These are phyloP conservation scores for Gambusia holbrooki DNA, from an alignment of 2,113 vertebrate species.

Conservation along the genomic window DNA sequence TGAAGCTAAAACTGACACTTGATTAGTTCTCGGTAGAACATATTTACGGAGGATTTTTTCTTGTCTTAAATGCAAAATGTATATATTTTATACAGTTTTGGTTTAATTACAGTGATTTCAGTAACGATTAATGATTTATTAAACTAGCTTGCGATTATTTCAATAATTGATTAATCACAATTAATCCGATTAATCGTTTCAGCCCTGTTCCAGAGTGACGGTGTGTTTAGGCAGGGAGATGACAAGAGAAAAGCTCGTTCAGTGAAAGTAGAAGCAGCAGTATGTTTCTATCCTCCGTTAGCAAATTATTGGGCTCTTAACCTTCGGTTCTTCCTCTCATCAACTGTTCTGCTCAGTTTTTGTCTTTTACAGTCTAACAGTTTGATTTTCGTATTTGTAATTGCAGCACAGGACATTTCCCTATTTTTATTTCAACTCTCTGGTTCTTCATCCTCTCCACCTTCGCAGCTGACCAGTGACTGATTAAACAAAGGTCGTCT, in stretches of 20 bases:
- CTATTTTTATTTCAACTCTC: slow-evolving; percentile 13
- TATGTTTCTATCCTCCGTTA: slow-evolving; percentile 53
- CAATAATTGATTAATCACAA: too few relatives aligned
- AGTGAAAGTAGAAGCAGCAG: slow-evolving; percentile 46
- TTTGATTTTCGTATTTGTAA: neutral
- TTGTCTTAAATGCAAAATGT: too few relatives aligned
- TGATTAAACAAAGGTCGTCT: slow-evolving; percentile 70
- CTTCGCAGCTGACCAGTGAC: slow-evolving; percentile 46
- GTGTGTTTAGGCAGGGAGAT: slow-evolving; percentile 67
- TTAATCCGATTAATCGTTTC: too few relatives aligned
- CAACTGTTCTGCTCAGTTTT: slow-evolving; percentile 7
- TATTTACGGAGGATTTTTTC: too few relatives aligned
- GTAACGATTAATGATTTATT: too few relatives aligned
- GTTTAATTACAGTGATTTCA: too few relatives aligned
- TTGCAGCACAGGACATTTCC: slow-evolving; percentile 15
- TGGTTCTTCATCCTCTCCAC: slow-evolving; percentile 34
- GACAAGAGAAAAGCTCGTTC: slow-evolving; percentile 61
- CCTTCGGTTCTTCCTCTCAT: slow-evolving; percentile 50
- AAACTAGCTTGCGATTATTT: too few relatives aligned
- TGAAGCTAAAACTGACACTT: too few relatives aligned
- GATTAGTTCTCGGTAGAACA: too few relatives aligned
- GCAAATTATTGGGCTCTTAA: slow-evolving; percentile 72
- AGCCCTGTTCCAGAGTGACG: neutral
- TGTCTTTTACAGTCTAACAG: slow-evolving; percentile 17
- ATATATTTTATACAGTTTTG: too few relatives aligned